phyloP scores from a whole-genome alignment of 2,797 vertebrate species.

The Diplodus sargus region DNA sequence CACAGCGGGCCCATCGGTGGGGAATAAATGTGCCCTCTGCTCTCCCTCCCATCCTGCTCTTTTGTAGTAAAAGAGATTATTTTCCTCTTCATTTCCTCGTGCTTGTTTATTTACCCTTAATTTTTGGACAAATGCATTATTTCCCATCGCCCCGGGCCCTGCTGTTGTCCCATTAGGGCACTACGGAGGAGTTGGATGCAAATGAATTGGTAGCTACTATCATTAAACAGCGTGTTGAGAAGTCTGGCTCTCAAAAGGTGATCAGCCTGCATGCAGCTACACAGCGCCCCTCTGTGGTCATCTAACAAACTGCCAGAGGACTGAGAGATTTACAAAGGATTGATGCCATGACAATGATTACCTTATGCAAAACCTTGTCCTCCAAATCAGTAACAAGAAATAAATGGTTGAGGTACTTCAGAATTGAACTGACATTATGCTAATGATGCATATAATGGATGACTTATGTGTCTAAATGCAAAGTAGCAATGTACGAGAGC shows the following conservation, averaged over 20 bases:
- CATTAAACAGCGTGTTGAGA: conserved; percentile 51
- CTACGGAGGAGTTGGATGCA: conserved; percentile 71
- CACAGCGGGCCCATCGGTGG: conserved; percentile 74
- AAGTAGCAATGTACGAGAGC: conserved; percentile 5
- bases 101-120: conserved; percentile 82
- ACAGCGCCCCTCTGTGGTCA: conserved; percentile 78
- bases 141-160: conserved; percentile 61
- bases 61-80: conserved; percentile 78
- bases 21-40: conserved; percentile 75
- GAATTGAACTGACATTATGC: conserved; percentile 16
- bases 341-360: conserved; percentile 6
- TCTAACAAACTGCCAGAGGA: conserved; percentile 29
- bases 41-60: conserved; percentile 68
- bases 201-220: conserved; percentile 70
- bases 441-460: conserved; percentile 18
- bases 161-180: conserved; percentile 79
- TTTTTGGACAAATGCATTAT: conserved; percentile 80
- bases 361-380: background rate
- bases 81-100: conserved; percentile 78
- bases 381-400: conserved; percentile 7
- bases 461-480: conserved; percentile 24
- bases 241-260: conserved; percentile 19
- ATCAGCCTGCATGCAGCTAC: conserved; percentile 41
- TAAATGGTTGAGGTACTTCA: background rate
- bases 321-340: background rate